phyloP scores from a whole-genome alignment of 2,113 vertebrate genomes.

The Anhinga anhinga region DNA sequence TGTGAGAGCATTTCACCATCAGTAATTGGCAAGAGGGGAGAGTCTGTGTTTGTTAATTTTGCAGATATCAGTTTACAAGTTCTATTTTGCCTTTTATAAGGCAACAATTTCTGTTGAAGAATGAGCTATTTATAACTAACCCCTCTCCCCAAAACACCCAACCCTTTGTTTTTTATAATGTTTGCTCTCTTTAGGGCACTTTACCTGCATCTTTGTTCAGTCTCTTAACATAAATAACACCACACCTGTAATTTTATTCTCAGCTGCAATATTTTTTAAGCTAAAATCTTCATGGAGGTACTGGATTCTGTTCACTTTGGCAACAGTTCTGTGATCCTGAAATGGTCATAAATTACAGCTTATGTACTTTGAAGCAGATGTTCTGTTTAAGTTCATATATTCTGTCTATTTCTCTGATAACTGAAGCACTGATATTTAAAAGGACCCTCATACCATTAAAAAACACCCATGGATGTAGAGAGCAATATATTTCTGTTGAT shows the following conservation, averaged over 20 bases:
- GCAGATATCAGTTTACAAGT: not conserved
- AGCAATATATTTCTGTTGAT: slow-evolving; percentile 45
- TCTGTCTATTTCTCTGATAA: not conserved
- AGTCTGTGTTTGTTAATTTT: not conserved
- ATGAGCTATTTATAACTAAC: not conserved
- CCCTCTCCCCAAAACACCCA: not conserved
- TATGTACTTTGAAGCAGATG: slow-evolving; percentile 38
- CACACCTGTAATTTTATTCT: not conserved
- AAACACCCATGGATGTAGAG: not conserved
- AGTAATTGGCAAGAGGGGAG: not conserved
- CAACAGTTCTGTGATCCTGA: slow-evolving; percentile 9
- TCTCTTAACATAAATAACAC: not conserved
- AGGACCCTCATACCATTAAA: not conserved
- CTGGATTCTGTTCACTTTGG: slow-evolving; percentile 20
- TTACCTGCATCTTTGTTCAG: slow-evolving; percentile 37
- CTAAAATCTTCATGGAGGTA: slow-evolving; percentile 36
- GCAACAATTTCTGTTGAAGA: not conserved
- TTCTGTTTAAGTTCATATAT: not conserved
- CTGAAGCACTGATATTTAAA: not conserved
- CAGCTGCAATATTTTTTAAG: not conserved
- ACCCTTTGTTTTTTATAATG: not conserved
- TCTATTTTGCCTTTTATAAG: slow-evolving; percentile 19
- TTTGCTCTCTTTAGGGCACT: not conserved
- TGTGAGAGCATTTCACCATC: not conserved
- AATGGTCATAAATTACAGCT: slow-evolving; percentile 31